phyloP scores from a whole-genome alignment of 2,888 invertebrate genomes.

The Melipona beecheii region DNA sequence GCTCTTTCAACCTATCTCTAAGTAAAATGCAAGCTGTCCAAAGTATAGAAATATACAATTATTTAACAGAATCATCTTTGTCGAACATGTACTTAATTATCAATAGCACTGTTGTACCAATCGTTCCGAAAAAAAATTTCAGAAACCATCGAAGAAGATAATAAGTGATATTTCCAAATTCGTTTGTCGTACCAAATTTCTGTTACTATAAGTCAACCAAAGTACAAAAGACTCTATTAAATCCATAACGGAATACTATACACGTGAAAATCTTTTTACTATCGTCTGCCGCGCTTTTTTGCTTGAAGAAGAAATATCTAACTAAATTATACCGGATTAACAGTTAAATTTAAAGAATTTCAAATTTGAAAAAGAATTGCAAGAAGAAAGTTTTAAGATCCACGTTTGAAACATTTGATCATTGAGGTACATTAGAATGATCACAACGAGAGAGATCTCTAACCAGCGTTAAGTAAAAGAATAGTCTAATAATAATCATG shows the following conservation, averaged over 20 bases:
- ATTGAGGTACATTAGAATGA: neutral
- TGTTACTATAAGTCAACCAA: neutral
- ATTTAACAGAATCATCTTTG: conserved; percentile 18
- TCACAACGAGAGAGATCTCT: neutral
- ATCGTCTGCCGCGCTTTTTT: neutral
- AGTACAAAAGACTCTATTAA: neutral
- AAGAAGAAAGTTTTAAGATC: neutral
- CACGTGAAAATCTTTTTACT: neutral
- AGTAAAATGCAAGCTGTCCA: conserved; percentile 45
- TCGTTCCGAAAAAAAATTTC: neutral
- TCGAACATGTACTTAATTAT: conserved; percentile 59
- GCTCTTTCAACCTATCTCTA: conserved; percentile 39
- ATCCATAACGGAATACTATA: conserved; percentile 5
- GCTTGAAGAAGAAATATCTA: neutral
- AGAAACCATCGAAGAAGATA: conserved; percentile 18
- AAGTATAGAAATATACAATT: conserved; percentile 52
- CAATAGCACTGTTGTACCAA: conserved; percentile 18
- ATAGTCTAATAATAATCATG: conserved; percentile 42
- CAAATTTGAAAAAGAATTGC: neutral
- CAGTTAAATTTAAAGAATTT: neutral
- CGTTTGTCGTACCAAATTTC: neutral
- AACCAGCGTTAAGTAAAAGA: conserved; percentile 16
- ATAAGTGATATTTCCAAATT: conserved; percentile 24
- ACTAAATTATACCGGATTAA: neutral
- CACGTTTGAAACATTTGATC: neutral